Evolutionary conservation across 2,888 invertebrate species (phyloP).

Genomic region (Scaptomyza reducta): DNA sequence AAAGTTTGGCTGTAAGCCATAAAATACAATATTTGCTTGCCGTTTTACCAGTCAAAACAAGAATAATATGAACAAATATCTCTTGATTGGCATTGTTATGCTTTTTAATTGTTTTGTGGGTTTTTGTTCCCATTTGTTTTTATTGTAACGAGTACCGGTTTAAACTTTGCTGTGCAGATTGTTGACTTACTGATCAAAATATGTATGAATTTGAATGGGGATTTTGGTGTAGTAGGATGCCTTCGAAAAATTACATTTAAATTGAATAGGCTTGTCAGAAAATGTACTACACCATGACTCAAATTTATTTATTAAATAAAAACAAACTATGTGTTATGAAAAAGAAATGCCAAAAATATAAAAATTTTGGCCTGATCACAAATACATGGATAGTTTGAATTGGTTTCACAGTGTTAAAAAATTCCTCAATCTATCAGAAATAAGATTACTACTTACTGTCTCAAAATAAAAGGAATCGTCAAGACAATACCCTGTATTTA

Average conservation of each 20-base stretch:
- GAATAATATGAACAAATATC: constrained; percentile 4
- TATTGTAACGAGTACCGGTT: background rate
- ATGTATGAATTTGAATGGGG: background rate
- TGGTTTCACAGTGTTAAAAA: constrained; percentile 1
- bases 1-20: constrained; percentile 28
- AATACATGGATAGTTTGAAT: too few species aligned
- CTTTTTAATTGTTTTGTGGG: constrained; percentile 30
- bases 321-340: too few species aligned
- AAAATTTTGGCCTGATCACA: too few species aligned
- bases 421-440: constrained; percentile 14
- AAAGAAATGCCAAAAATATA: too few species aligned
- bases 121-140: constrained; percentile 2
- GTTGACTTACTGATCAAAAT: background rate
- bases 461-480: background rate
- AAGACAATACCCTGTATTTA: background rate
- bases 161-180: background rate
- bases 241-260: background rate
- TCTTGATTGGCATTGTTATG: constrained; percentile 1
- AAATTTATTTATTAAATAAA: too few species aligned
- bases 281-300: background rate
- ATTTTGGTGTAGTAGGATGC: background rate
- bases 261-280: background rate
- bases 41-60: constrained; percentile 33
- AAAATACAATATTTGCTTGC: constrained; percentile 30
- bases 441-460: constrained; percentile 5